Evolutionary conservation across 2,888 invertebrate species (phyloP), one percentile per base, ranked within the genome.

Genomic region (Ametastegia equiseti): DNA sequence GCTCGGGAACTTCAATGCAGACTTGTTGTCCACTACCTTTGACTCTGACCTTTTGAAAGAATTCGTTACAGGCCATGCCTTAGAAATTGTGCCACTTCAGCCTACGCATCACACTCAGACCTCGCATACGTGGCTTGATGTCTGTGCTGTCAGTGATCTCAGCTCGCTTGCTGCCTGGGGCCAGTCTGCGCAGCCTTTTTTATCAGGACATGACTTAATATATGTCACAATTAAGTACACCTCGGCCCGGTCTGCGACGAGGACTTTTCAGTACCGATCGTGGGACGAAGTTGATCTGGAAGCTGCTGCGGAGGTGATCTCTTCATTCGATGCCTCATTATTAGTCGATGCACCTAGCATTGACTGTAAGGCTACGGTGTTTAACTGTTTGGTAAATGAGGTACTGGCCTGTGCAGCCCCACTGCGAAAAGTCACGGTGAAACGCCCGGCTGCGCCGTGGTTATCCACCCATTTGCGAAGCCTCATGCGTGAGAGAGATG

Each of bases 401-500:
- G 5, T 13, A 0, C 15, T 69, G 39, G 39, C 30, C 9, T 0
- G 36, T 15, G n/a, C 45, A 30, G 36, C 60, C n/a, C 67, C 45
- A 19, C 15, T 65, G 30, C 36, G 30, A 7, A 15, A 19, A 3
- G 13, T 84, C 77, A 82, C 81, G 81, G 82, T 82, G 83, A 82
- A 83, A 82, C 83, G 81, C 82, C 82, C 83, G 69, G 81, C 83
- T 81, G 79, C 19, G 9, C 33, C 50, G 80, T 81, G 82, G 81
- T 81, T 84, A 83, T 83, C 30, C 6, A 11, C 30, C 4, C 27
- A 63, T 11, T 30, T 63, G 27, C 63, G 63, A 1, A 30, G 27
- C 15, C 30, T 63, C 13, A 63, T 13, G 13, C 23, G 30, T 3
- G 63, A 27, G 9, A 27, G 63, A 7, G 33, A 63, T 27, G 30